Evolutionary conservation across 2,113 vertebrate genomes (phyloP).

Genomic region (Cephalophus harveyi): DNA sequence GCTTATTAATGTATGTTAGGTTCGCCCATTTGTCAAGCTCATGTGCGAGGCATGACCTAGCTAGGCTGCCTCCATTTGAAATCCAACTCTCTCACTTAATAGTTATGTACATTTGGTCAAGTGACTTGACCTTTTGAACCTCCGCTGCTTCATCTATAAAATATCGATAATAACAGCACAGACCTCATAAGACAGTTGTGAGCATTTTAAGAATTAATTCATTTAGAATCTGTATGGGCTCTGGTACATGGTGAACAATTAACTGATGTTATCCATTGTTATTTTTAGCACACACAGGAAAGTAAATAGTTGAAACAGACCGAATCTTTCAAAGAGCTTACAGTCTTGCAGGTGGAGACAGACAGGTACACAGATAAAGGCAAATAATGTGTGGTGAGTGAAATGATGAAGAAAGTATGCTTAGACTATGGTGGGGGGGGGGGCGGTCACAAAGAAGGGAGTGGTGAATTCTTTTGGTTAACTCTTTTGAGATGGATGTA

Average conservation of each 20-base stretch:
- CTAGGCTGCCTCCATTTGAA: neutral
- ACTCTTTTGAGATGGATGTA: slow-evolving; percentile 64
- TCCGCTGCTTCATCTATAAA: neutral
- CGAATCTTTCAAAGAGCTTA: neutral
- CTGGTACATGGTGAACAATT: neutral
- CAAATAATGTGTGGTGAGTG: neutral
- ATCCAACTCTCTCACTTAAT: neutral
- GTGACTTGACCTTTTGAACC: neutral
- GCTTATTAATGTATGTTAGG: neutral
- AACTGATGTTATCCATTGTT: neutral
- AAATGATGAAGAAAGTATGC: neutral
- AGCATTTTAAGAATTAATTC: neutral
- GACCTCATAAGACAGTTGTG: neutral
- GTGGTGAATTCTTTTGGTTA: slow-evolving; percentile 46
- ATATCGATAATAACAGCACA: neutral
- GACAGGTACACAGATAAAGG: slow-evolving; percentile 30
- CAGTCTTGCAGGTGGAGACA: slow-evolving; percentile 30
- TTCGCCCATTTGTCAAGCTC: neutral
- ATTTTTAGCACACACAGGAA: neutral
- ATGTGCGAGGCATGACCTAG: neutral
- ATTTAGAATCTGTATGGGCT: neutral
- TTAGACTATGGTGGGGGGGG: neutral
- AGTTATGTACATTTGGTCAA: neutral
- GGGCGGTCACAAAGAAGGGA: neutral
- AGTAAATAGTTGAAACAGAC: neutral